Base-by-base conservation (phyloP, 2,888 invertebrate genomes). In the Nomada fabriciana region DNA sequence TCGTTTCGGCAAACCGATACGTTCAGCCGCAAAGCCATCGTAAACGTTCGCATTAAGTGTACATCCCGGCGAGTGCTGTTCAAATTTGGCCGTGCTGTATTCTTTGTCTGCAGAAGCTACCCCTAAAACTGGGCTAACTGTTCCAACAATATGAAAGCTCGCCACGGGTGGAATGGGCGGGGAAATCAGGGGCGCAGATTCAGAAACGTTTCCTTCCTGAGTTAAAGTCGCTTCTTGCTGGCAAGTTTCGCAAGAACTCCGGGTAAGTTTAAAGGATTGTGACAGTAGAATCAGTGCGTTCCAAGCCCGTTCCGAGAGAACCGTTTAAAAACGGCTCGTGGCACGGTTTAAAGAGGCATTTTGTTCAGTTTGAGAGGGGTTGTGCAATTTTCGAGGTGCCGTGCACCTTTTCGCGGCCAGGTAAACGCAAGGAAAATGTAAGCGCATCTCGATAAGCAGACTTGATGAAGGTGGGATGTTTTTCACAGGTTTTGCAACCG, bases 21-120 rank as follows among this genome's bases (percentile, higher is more conserved):
- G 71, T 72, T 77, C n/a, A 53, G 72, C 78, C 78, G 65, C 60
- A 78, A 80, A 80, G 43, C 65, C 78, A 72, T 65, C 71, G 77
- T 80, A 77, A 70, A 65, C 77, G 65, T 65, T 60, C 52, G 25
- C 59, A 59, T 80, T 70, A 70, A 80, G 64, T 65, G 64, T 10
- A 52, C 23, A 52, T 25, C 1, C 1, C 2, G 43, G n/a, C 42
- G 25, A 20, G 42, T 4, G 20, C 20, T 10, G 59, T 65, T 25
- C 25, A 50, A 61, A 53, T 61, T 53, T 61, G 61, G 52, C n/a
- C 10, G 20, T 2, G 20, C 2, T 53, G 43, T 29, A 43, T 43
- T 25, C 43, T 70, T 75, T 60, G 42, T 3, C n/a, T 11, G 36
- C 20, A 23, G 18, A 13, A 7, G 11, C 4, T 9, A 23, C 20